Percentiles rank a stretch among this genome's conserved stretches.
These are phyloP conservation scores for Isaurus tuberculatus DNA, from an alignment of 92 coral and sea anemone species.

Conservation along the genomic window DNA sequence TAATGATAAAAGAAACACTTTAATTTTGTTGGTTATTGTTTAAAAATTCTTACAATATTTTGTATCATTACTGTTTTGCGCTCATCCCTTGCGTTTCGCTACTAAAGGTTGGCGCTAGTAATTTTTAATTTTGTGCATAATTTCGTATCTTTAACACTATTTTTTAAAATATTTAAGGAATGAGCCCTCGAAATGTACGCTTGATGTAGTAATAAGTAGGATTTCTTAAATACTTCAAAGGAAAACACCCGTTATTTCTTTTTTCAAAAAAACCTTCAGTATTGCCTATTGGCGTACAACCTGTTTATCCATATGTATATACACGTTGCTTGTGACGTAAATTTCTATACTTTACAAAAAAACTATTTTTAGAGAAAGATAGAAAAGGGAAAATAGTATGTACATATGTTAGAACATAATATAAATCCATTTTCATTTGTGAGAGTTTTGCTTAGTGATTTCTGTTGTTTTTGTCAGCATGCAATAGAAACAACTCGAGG, in stretches of 20 bases:
- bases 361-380: not conserved
- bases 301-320: too few relatives aligned
- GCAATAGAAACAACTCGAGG: constrained; percentile 12
- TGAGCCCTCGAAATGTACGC: too few relatives aligned
- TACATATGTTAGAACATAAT: not conserved
- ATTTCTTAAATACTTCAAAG: too few relatives aligned
- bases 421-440: constrained; percentile 13
- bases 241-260: not conserved
- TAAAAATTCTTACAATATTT: too few relatives aligned
- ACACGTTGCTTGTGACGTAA: not conserved
- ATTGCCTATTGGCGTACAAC: too few relatives aligned
- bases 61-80: too few relatives aligned
- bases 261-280: too few relatives aligned
- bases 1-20: too few relatives aligned
- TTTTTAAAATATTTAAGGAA: too few relatives aligned
- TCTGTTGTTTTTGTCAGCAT: constrained; percentile 45
- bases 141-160: not conserved
- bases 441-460: constrained; percentile 13
- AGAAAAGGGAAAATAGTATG: constrained; percentile 14
- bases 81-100: too few relatives aligned
- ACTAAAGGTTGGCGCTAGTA: not conserved
- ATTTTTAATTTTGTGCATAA: not conserved
- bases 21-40: too few relatives aligned
- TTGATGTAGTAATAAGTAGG: too few relatives aligned
- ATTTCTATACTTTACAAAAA: not conserved